A percentile compares a stretch with the other conserved stretches of the same genome.
Evolutionary conservation across 2,113 vertebrate species (phyloP).

Genomic region (Nyctibius bracteatus): DNA sequence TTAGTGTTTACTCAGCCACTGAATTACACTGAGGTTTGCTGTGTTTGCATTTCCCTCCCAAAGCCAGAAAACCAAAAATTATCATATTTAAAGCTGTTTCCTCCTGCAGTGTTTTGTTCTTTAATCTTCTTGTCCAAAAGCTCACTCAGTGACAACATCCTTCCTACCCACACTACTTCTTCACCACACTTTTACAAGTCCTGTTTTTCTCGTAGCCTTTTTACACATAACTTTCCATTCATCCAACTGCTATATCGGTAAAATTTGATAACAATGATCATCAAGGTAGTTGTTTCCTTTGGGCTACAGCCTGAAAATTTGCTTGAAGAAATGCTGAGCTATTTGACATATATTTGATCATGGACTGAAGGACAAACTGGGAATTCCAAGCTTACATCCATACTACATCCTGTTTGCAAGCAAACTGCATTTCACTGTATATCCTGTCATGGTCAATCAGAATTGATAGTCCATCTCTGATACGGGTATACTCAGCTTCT

Average conservation of each 20-base stretch:
- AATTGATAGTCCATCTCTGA: not conserved
- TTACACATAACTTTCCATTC: not conserved
- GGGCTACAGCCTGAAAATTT: not conserved
- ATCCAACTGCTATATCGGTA: not conserved
- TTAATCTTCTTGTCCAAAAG: not conserved
- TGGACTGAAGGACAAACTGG: conserved; percentile 11
- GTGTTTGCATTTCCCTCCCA: not conserved
- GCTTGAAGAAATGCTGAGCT: not conserved
- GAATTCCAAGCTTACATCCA: conserved; percentile 12
- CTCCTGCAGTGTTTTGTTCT: not conserved
- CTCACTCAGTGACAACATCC: not conserved
- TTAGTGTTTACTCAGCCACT: not conserved
- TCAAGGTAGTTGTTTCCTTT: not conserved
- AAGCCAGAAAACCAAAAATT: not conserved
- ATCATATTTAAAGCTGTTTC: not conserved
- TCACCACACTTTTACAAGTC: not conserved
- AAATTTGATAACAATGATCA: not conserved
- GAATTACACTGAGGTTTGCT: not conserved
- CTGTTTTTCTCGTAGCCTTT: not conserved
- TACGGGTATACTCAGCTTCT: not conserved
- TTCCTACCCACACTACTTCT: not conserved
- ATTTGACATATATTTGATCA: not conserved
- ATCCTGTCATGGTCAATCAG: conserved; percentile 1
- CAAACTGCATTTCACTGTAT: not conserved
- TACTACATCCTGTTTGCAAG: conserved; percentile 3